A percentile compares a stretch with the other conserved stretches of the same genome.
Evolutionary conservation across 2,888 invertebrate species (phyloP).

Genomic region (Platypus cylindrus): DNA sequence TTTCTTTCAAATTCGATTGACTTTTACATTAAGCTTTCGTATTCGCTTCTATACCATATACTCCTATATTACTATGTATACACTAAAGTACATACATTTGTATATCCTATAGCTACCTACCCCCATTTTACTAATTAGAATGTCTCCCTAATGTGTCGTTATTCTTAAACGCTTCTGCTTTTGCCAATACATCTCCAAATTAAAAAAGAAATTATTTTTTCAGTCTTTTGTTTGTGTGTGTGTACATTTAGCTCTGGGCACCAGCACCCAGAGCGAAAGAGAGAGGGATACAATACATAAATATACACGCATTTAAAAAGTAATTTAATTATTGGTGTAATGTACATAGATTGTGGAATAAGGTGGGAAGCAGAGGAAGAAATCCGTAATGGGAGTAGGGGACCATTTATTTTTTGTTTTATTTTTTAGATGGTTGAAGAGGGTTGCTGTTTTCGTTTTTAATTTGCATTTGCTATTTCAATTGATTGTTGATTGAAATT

Average conservation of each 20-base stretch:
- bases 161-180: constrained; percentile 22
- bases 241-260: too few species aligned
- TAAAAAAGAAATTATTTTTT: constrained; percentile 13
- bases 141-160: constrained; percentile 27
- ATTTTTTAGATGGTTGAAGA: too few species aligned
- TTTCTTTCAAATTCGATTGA: too few species aligned
- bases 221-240: neutral
- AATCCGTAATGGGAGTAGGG: neutral
- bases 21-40: constrained; percentile 4
- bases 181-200: constrained; percentile 25
- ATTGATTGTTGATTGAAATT: neutral
- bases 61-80: too few species aligned
- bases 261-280: neutral
- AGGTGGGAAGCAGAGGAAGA: neutral
- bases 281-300: too few species aligned
- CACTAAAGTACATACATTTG: too few species aligned
- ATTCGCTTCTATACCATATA: neutral
- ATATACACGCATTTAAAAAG: constrained; percentile 2
- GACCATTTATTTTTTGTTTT: neutral
- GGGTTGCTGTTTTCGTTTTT: constrained; percentile 4
- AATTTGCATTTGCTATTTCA: neutral
- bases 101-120: too few species aligned
- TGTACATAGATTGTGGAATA: too few species aligned
- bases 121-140: constrained; percentile 28
- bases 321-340: constrained; percentile 5